Conservation (phyloP, 2,888 invertebrate species). For the Eueremaeus valkanovi region DNA sequence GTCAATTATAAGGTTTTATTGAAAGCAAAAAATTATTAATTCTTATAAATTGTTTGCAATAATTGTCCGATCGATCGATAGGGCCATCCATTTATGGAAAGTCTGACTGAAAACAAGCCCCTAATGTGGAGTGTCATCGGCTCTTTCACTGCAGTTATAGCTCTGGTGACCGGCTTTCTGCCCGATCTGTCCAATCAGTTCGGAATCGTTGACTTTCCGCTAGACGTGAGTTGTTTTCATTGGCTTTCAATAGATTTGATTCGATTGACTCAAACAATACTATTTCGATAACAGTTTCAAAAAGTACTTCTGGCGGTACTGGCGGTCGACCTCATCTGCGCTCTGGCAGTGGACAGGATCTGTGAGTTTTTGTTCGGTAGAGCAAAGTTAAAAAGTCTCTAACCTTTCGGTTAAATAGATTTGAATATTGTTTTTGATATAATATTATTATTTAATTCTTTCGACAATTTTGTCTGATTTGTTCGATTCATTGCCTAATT, state of each 20-base stretch:
- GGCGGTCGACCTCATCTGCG: constrained; percentile 76
- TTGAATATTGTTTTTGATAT: constrained; percentile 7
- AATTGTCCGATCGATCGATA: constrained; percentile 56
- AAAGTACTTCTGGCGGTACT: constrained; percentile 75
- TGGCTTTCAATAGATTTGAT: neutral
- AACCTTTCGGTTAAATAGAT: neutral
- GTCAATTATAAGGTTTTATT: constrained; percentile 97
- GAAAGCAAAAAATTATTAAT: no score
- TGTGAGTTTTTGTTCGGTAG: constrained; percentile 84
- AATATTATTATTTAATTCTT: neutral
- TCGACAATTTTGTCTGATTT: neutral
- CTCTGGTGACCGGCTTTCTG: constrained; percentile 75
- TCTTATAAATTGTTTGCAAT: neutral
- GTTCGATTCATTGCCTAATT: neutral
- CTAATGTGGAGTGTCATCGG: constrained; percentile 82
- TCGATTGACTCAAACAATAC: no score
- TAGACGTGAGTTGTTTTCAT: constrained; percentile 67
- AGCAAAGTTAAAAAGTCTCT: constrained; percentile 58
- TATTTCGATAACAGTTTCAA: constrained; percentile 68
- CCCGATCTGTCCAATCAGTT: constrained; percentile 84
- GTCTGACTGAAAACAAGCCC: constrained; percentile 82
- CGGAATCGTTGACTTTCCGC: constrained; percentile 90
- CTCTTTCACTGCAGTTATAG: constrained; percentile 75
- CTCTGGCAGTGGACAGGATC: constrained; percentile 76
- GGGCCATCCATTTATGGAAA: constrained; percentile 99